Evolutionary conservation across 2,797 vertebrate species (phyloP).

Genomic region (Florisuga fusca): DNA sequence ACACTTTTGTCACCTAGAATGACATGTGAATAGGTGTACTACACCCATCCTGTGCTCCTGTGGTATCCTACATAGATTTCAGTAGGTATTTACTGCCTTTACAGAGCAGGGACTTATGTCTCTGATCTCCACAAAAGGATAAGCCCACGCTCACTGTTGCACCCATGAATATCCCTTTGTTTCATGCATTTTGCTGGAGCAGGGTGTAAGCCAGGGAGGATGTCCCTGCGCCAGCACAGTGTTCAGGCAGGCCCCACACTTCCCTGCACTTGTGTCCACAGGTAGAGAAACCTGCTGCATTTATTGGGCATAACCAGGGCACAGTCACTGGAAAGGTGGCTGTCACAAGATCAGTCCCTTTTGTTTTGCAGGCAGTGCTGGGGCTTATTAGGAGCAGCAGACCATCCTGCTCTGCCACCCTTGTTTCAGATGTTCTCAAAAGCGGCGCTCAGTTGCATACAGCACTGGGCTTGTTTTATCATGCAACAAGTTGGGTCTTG

Average conservation of each 20-base stretch:
- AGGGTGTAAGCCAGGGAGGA: not conserved
- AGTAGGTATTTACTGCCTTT: not conserved
- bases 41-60: rapidly evolving
- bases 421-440: not conserved
- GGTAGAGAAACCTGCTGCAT: not conserved
- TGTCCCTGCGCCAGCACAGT: rapidly evolving
- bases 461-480: conserved; percentile 9
- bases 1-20: not conserved
- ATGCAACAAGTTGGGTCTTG: not conserved
- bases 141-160: not conserved
- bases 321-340: not conserved
- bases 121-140: not conserved
- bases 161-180: rapidly evolving
- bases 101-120: not conserved
- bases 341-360: not conserved
- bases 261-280: rapidly evolving
- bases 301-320: not conserved
- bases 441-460: not conserved
- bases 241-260: not conserved
- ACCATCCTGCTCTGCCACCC: not conserved
- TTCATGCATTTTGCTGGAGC: not conserved
- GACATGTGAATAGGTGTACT: not conserved
- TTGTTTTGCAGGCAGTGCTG: conserved; percentile 56
- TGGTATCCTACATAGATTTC: not conserved
- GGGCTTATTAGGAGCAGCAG: conserved; percentile 21